Evolutionary conservation across 2,888 invertebrate genomes (phyloP), one percentile per base, ranked within the genome.

Genomic region (Torymus aiolomorphi): DNA sequence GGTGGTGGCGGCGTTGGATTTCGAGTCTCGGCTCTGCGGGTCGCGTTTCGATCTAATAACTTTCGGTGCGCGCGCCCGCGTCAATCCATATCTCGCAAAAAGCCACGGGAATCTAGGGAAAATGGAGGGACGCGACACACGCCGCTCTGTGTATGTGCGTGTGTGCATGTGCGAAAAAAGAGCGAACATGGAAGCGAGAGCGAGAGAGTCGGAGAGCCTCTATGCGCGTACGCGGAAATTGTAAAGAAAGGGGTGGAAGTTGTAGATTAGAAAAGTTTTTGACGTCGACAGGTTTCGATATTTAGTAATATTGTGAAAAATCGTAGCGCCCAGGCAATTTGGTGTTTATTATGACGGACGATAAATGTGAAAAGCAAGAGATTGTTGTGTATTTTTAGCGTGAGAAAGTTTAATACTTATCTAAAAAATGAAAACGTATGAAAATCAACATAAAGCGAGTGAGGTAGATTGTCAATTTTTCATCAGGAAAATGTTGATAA

Each of bases 11-110:
- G 42, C 42, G 31, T 3, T 5, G 42, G 42, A 42, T 42, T 42
- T 42, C 42, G 42, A 42, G 42, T 42, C 42, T 42, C 42, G 42
- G 42, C 42, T 42, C 42, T 31, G 57, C 49, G 59, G 42, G 16
- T 31, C 73, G 59, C 61, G 69, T 69, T 78, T 74, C 78, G 63
- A 78, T 74, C 69, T 74, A 78, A 78, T 78, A 78, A 74, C 78
- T 69, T 63, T 74, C 73, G 78, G 51, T 49, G 31, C 42, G 67
- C 52, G 51, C 54, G 4, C 24, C n/a, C 61, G 57, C 71, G 70
- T 74, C 78, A 70, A 74, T 78, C 74, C 66, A 51, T 79, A 78
- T 62, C 70, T 70, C 57, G 12, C n/a, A 57, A 70, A 76, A 71
- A 71, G 24, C 56, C 65, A 63, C 13, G 67, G n/a, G n/a, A 42